These are phyloP conservation scores for Scaptodrosophila lebanonensis DNA, from an alignment of 1,140 invertebrate species.

Conservation along the genomic window DNA sequence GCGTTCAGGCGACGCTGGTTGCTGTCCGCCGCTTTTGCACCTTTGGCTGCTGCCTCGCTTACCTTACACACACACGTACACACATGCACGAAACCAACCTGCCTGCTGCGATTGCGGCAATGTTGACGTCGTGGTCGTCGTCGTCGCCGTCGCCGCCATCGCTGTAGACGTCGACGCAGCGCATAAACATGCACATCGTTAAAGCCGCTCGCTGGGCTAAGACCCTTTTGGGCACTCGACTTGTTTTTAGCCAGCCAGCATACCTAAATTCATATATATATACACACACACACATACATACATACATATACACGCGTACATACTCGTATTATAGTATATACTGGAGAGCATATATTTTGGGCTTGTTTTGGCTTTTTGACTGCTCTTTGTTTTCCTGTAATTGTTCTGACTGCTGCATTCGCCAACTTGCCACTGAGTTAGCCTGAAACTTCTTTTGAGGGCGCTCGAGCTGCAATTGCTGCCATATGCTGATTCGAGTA, in stretches of 20 bases:
- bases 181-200: slow-evolving; percentile 67
- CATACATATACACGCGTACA: slow-evolving; percentile 3
- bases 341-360: slow-evolving; percentile 17
- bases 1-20: slow-evolving; percentile 50
- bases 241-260: slow-evolving; percentile 54
- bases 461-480: slow-evolving; percentile 3
- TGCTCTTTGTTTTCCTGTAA: slow-evolving; percentile 63
- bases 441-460: slow-evolving; percentile 27
- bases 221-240: slow-evolving; percentile 45
- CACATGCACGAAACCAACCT: slow-evolving; percentile 12
- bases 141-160: background rate
- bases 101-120: background rate
- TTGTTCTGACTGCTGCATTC: slow-evolving; percentile 46
- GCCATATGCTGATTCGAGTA: slow-evolving; percentile 30
- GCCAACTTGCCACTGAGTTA: slow-evolving; percentile 14
- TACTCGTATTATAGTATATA: slow-evolving; percentile 20
- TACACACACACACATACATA: slow-evolving; percentile 25
- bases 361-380: slow-evolving; percentile 58
- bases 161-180: slow-evolving; percentile 34
- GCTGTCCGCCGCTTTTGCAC: too few species aligned
- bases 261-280: slow-evolving; percentile 35
- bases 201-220: slow-evolving; percentile 28
- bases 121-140: too few species aligned
- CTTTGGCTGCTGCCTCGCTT: slow-evolving; percentile 42
- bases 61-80: background rate